A percentile compares a stretch with the other conserved stretches of the same genome.
phyloP scores from a whole-genome alignment of 2,797 vertebrate genomes.

The Huso huso region DNA sequence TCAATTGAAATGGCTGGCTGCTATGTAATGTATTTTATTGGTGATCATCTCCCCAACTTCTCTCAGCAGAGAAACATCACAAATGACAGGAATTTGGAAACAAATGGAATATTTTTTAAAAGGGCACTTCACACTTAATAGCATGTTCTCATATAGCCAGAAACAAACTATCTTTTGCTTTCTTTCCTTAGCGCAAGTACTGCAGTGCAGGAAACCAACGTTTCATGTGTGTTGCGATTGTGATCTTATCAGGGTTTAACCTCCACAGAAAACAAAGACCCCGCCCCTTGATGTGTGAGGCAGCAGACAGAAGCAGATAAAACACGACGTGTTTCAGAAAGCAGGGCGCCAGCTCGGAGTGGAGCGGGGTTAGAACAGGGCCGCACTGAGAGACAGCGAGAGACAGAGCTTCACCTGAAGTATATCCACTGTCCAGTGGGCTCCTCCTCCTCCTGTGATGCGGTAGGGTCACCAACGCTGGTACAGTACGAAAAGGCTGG shows the following conservation, averaged over 20 bases:
- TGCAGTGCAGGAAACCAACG: no score
- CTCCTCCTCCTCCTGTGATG: slow-evolving; percentile 59
- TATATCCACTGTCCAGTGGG: slow-evolving; percentile 59
- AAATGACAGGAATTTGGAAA: no score
- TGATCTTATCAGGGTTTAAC: slow-evolving; percentile 10
- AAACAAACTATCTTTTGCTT: no score
- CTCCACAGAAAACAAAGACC: not conserved
- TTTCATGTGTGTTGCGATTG: not conserved
- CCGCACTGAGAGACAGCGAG: slow-evolving; percentile 13
- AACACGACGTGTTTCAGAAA: not conserved
- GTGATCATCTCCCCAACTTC: no score
- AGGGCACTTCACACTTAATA: no score
- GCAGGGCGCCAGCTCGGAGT: not conserved
- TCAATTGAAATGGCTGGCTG: no score
- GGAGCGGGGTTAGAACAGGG: not conserved
- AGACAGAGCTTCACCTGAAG: slow-evolving; percentile 66
- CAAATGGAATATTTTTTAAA: no score
- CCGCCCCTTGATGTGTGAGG: slow-evolving; percentile 1
- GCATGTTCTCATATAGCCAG: no score
- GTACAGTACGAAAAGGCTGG: slow-evolving; percentile 58
- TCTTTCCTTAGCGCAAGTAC: no score
- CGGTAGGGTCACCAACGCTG: slow-evolving; percentile 64
- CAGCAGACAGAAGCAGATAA: not conserved
- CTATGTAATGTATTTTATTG: no score
- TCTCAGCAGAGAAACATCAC: no score